Evolutionary conservation across 1,140 invertebrate species (phyloP), one percentile per base, ranked within the genome.

Genomic region (Drosophila tani): DNA sequence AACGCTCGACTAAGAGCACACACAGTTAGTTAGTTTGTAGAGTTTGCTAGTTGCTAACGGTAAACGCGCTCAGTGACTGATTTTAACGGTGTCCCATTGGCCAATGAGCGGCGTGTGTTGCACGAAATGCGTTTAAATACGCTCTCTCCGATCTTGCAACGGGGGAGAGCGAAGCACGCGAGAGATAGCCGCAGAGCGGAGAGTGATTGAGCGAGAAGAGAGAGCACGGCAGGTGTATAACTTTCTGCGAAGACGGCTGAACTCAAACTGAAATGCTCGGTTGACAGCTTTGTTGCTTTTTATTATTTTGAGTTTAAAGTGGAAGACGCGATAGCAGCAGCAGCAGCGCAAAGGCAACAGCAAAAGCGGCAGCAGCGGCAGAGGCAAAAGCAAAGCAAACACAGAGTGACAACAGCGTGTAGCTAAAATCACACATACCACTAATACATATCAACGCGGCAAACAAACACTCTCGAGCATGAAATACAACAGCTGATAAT

Each of bases 401-500:
- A 78, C 74, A 55, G 77, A 66, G 59, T 75, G 78, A 56, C 73
- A 74, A 73, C 58, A 73, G 65, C 77, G 67, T 69, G 74, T 69
- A 63, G 70, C 71, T 76, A 62, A 79, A 70, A 68, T 80, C 60
- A 68, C 70, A 66, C 50, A 67, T 57, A 58, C 63, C 7, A 38
- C 51, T 21, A 38, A 21, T 5, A 38, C 51, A 55, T 38, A 38
- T 8, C 4, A 55, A 35, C 32, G 49, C 14, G 29, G 14, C 38
- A 53, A 29, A 27, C 47, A 70, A 41, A 62, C 66, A 58, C 56
- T 45, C 47, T 32, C 46, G 40, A 66, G 66, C 65, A 74, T 88
- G 66, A 88, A 81, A 88, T 88, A 88, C 81, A 88, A 88, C 80
- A 90, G 84, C 81, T 90, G 85, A 88, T 88, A 88, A 88, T 49